Evolutionary conservation across 2,888 invertebrate genomes (phyloP).

Genomic region (Nephrotoma guestfalica): DNA sequence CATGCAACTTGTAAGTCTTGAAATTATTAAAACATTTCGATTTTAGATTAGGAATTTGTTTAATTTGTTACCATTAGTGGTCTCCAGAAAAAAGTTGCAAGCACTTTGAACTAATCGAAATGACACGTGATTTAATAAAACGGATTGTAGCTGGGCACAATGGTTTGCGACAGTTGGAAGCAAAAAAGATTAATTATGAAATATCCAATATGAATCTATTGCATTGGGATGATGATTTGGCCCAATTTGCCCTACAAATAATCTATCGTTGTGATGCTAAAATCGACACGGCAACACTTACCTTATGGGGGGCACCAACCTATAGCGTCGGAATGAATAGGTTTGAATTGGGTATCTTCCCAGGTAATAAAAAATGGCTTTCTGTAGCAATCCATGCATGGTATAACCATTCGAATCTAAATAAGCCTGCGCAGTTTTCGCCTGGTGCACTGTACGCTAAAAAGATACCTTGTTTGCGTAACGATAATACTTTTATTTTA

Average conservation of each 20-base stretch:
- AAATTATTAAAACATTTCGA: no score
- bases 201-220: constrained; percentile 18
- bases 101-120: background rate
- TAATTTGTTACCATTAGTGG: no score
- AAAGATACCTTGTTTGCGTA: no score
- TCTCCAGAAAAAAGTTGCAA: background rate
- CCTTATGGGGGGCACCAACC: no score
- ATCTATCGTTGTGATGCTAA: constrained; percentile 10
- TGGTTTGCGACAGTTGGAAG: constrained; percentile 17
- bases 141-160: constrained; percentile 13
- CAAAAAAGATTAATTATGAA: constrained; percentile 9
- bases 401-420: constrained; percentile 12
- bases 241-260: constrained; percentile 12
- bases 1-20: no score
- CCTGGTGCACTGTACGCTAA: background rate
- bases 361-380: constrained; percentile 12
- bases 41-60: no score
- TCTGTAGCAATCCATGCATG: constrained; percentile 14
- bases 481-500: background rate
- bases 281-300: background rate
- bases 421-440: background rate
- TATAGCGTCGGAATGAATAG: constrained; percentile 13
- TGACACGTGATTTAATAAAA: background rate
- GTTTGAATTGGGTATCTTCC: constrained; percentile 7
- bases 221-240: constrained; percentile 17